Conservation (phyloP, 1,140 invertebrate species). For the Probaryconus sp. region DNA sequence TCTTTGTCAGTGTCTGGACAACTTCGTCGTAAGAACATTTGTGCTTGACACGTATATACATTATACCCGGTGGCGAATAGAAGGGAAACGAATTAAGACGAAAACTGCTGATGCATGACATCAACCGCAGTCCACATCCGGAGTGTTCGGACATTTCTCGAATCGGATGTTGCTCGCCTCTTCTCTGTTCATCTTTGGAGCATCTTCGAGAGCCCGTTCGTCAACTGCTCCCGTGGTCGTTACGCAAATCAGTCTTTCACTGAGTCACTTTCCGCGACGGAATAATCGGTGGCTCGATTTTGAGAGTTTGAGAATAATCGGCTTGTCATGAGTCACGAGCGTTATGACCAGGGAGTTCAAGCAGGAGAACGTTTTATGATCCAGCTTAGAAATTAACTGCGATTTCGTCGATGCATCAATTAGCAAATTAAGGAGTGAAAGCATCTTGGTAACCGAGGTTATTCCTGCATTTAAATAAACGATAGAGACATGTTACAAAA, state of each 20-base stretch:
- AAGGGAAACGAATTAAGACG: constrained; percentile 57
- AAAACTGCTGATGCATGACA: constrained; percentile 74
- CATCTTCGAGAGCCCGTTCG: constrained; percentile 55
- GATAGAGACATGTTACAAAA: constrained; percentile 38
- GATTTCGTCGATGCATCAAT: constrained; percentile 63
- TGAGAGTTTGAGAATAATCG: constrained; percentile 61
- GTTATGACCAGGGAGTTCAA: constrained; percentile 24
- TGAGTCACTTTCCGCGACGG: constrained; percentile 57
- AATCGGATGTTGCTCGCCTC: constrained; percentile 57
- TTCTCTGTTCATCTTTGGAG: constrained; percentile 64
- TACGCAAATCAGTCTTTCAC: constrained; percentile 64
- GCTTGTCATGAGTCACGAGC: constrained; percentile 59
- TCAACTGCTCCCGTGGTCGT: constrained; percentile 60
- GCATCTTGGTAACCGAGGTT: constrained; percentile 26
- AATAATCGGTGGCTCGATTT: constrained; percentile 56
- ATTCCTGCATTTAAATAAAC: background rate
- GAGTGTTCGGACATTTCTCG: constrained; percentile 67
- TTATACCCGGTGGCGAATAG: constrained; percentile 54
- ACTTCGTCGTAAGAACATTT: constrained; percentile 59
- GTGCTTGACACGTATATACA: constrained; percentile 58
- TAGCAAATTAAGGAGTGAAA: constrained; percentile 63
- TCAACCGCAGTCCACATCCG: constrained; percentile 78
- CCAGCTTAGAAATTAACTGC: constrained; percentile 33
- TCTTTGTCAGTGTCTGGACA: constrained; percentile 47
- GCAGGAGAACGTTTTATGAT: constrained; percentile 42